These are phyloP conservation scores for Drosophila hawaiiensis DNA, from an alignment of 2,888 invertebrate genomes.

Conservation along the genomic window DNA sequence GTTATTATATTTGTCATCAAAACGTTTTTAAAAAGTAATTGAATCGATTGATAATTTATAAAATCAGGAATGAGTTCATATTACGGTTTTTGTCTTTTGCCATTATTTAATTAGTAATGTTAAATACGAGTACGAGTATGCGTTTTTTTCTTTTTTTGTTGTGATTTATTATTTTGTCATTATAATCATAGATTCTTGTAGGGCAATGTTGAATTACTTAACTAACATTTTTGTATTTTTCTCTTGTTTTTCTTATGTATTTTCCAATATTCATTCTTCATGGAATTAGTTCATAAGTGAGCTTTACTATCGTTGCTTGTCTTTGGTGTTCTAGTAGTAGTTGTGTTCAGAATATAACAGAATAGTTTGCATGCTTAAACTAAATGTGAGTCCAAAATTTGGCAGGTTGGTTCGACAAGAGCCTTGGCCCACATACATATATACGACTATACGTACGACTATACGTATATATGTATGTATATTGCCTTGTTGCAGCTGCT, in stretches of 20 bases:
- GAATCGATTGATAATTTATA: conserved; percentile 52
- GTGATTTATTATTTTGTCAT: conserved; percentile 2
- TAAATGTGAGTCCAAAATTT: conserved; percentile 57
- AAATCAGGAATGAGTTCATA: conserved; percentile 50
- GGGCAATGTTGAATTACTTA: conserved; percentile 54
- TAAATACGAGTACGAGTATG: conserved; percentile 28
- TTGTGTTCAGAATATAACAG: conserved; percentile 54
- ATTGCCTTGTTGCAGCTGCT: not conserved
- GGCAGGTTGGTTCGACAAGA: conserved; percentile 54
- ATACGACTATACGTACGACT: not conserved
- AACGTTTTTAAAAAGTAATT: conserved; percentile 53
- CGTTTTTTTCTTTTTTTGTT: not conserved
- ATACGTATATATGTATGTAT: not conserved
- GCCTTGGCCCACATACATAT: conserved; percentile 8
- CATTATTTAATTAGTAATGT: conserved; percentile 29
- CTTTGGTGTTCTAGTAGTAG: conserved; percentile 53
- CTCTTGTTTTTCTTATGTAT: conserved; percentile 12
- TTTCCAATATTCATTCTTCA: conserved; percentile 16
- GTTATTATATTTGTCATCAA: conserved; percentile 54
- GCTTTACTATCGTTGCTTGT: conserved; percentile 64
- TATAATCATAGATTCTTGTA: conserved; percentile 24
- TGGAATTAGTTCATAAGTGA: conserved; percentile 63
- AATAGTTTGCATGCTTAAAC: conserved; percentile 47
- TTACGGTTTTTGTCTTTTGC: conserved; percentile 16
- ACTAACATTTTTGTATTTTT: conserved; percentile 35